Base-by-base conservation (phyloP, 1,140 invertebrate species). In the Antheraea mylitta region DNA sequence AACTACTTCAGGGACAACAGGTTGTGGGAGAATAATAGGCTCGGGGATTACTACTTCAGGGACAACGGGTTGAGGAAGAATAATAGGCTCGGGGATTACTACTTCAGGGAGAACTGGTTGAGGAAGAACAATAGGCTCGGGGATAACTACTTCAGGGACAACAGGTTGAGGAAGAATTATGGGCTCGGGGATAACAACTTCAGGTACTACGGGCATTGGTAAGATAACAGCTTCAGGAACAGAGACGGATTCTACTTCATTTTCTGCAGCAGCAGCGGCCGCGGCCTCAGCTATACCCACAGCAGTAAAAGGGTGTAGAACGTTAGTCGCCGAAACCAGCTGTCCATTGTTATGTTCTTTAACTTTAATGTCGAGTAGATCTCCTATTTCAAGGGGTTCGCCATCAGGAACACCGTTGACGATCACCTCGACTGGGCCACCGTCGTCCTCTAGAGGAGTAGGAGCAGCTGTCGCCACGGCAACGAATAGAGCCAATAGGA, bases 331-430 rank as follows among this genome's bases (percentile, higher is more conserved):
- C 16, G 77, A 64, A 0, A 69, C 77, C 0, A 84, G 10, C 66
- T 75, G 53, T 3, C 77, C 79, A 45, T 81, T 70, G 0, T 69
- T 65, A 58, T 81, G 76, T 67, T 87, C 72, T 38, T 85, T 78
- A 8, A 84, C 66, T 18, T 81, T 76, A 18, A 83, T 78, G 38
- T 75, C 78, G 4, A 84, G 66, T 7, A 85, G 68, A 18, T 84
- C 68, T n/a, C 72, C 76, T 5, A 84, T 68, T 3, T 85, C 83
- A 42, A 85, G 61, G 9, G 80, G 60, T 10, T 81, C 64, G 0
- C 85, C 85, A 5, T 84, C 75, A 16, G 75, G 62, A 7, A 82
- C 64, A 0, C 85, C 80, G 64, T 87, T 87, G n/a, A 87, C 80
- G 16, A 87, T 75, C 18, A 83, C 59, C 18, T 87, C 82, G 3